Evolutionary conservation across 2,797 vertebrate species (phyloP).

Genomic region (Silurus aristotelis): DNA sequence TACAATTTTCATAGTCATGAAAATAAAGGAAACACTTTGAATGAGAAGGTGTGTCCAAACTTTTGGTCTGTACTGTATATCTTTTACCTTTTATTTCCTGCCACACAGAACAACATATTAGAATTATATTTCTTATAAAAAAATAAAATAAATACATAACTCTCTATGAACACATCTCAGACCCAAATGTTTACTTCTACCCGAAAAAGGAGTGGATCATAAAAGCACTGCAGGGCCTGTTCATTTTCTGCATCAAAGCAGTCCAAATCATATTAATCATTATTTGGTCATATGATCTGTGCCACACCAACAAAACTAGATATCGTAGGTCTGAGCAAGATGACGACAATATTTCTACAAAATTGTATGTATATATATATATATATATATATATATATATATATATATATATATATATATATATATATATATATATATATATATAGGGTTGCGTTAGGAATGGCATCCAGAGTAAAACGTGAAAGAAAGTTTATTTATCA

Average conservation of each 20-base stretch:
- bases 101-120: not conserved
- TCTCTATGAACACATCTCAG: not conserved
- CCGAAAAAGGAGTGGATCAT: not conserved
- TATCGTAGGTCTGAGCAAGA: not conserved
- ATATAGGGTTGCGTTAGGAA: too few species aligned
- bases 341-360: not conserved
- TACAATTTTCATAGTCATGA: too few species aligned
- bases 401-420: too few species aligned
- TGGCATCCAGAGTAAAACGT: too few species aligned
- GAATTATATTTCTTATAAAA: not conserved
- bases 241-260: constrained; percentile 6
- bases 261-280: constrained; percentile 15
- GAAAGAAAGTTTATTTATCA: too few species aligned
- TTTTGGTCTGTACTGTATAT: too few species aligned
- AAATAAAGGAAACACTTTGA: too few species aligned
- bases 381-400: too few species aligned
- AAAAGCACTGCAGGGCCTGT: not conserved
- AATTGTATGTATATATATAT: not conserved
- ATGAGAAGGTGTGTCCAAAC: too few species aligned
- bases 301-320: not conserved
- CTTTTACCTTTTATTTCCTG: not conserved
- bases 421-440: too few species aligned
- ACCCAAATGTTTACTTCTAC: not conserved
- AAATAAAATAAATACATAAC: not conserved
- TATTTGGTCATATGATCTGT: not conserved